These are phyloP conservation scores for Muschampia plurimacula DNA, from an alignment of 2,888 invertebrate genomes.

Conservation along the genomic window DNA sequence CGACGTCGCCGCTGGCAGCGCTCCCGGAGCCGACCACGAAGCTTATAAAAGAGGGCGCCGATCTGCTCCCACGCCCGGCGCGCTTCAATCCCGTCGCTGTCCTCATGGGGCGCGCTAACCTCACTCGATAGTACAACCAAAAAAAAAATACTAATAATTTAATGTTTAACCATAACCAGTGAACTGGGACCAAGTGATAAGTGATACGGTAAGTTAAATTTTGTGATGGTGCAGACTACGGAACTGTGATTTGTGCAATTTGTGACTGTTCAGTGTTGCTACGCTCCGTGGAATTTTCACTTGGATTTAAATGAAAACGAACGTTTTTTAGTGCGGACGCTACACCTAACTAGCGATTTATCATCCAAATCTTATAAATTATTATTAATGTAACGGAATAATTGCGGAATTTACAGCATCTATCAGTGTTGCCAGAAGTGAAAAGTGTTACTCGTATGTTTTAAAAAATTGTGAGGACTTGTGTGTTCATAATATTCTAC, in stretches of 20 bases:
- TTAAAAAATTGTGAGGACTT: constrained; percentile 5
- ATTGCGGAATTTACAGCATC: constrained; percentile 48
- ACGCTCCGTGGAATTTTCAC: constrained; percentile 47
- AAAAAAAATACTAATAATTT: constrained; percentile 56
- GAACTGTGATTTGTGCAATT: constrained; percentile 75
- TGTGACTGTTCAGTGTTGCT: constrained; percentile 76
- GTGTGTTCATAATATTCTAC: neutral
- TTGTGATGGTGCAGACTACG: constrained; percentile 67
- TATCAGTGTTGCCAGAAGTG: constrained; percentile 71
- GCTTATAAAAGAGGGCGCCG: constrained; percentile 82
- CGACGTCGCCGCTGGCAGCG: constrained; percentile 64
- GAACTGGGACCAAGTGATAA: constrained; percentile 82
- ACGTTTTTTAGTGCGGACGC: constrained; percentile 52
- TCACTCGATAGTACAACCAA: constrained; percentile 74
- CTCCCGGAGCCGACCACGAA: constrained; percentile 75
- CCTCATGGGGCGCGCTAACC: constrained; percentile 84
- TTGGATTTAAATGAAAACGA: constrained; percentile 62
- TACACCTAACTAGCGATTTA: constrained; percentile 49
- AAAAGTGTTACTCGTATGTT: constrained; percentile 45
- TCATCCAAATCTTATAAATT: constrained; percentile 40
- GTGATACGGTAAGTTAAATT: constrained; percentile 82
- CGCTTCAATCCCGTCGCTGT: constrained; percentile 76
- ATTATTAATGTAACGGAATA: constrained; percentile 40
- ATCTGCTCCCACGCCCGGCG: constrained; percentile 78
- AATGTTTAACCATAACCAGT: constrained; percentile 63